Conservation (phyloP, 1,140 invertebrate species). For the Pararge aegeria region DNA sequence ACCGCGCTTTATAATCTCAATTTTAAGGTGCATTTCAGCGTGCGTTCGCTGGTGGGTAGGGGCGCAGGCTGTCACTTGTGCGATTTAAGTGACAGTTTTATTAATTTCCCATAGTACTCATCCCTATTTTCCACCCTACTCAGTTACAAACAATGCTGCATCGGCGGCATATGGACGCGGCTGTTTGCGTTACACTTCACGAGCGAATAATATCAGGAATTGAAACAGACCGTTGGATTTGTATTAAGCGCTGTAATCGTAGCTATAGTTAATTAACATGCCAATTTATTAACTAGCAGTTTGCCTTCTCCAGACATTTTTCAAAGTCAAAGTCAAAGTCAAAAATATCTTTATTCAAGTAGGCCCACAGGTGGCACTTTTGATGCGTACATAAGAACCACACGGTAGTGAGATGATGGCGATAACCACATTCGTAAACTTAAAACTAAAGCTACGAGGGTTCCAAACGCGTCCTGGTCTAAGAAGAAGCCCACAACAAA, state of each 20-base stretch:
- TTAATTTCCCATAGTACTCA: constrained; percentile 84
- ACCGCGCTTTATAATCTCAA: background rate
- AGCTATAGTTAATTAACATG: constrained; percentile 16
- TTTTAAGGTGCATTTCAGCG: constrained; percentile 8
- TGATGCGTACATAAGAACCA: too few species aligned
- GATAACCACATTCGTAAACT: too few species aligned
- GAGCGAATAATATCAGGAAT: constrained; percentile 27
- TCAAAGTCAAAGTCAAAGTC: too few species aligned
- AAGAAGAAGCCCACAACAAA: too few species aligned
- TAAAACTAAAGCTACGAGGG: too few species aligned
- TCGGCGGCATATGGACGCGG: constrained; percentile 62
- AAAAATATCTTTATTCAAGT: too few species aligned
- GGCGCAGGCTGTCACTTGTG: constrained; percentile 67
- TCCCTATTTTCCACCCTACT: constrained; percentile 71
- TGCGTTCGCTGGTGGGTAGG: constrained; percentile 34
- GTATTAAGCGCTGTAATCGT: constrained; percentile 15
- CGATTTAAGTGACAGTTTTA: constrained; percentile 87
- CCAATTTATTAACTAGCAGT: background rate
- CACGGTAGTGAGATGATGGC: too few species aligned
- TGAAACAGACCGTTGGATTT: constrained; percentile 24
- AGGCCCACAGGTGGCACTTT: too few species aligned
- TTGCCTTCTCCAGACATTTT: background rate
- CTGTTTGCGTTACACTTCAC: constrained; percentile 35
- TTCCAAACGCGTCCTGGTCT: too few species aligned
- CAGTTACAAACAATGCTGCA: constrained; percentile 53